Evolutionary conservation across 2,113 vertebrate species (phyloP).

Genomic region (Anoplopoma fimbria): DNA sequence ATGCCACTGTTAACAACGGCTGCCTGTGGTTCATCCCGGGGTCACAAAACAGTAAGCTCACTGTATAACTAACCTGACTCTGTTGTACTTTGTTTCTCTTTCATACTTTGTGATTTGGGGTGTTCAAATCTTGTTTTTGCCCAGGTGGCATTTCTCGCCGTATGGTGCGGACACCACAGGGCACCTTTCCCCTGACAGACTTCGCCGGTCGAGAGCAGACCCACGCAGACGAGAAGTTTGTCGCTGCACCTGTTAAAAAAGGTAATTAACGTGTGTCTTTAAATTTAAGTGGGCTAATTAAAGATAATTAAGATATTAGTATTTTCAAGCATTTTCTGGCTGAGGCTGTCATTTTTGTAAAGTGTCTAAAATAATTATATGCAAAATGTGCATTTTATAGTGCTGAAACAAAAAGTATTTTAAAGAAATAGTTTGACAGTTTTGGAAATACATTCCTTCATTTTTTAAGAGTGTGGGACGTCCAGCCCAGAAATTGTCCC

Average conservation of each 20-base stretch:
- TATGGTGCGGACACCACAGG: conserved; percentile 87
- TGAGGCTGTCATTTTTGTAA: neutral
- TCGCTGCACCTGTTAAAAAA: conserved; percentile 87
- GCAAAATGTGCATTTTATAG: neutral
- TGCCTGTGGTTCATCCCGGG: conserved; percentile 97
- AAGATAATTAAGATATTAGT: neutral
- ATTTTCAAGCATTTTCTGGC: neutral
- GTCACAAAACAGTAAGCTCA: conserved; percentile 89
- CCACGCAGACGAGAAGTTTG: conserved; percentile 83
- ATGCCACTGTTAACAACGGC: conserved; percentile 89
- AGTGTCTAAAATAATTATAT: neutral
- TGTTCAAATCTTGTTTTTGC: neutral
- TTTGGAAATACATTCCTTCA: neutral
- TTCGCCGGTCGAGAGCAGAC: conserved; percentile 87
- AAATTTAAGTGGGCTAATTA: neutral
- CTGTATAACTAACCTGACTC: too few relatives aligned
- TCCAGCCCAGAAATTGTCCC: too few relatives aligned
- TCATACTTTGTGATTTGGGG: neutral
- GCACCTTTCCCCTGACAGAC: conserved; percentile 81
- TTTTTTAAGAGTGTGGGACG: neutral
- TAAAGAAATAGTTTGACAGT: neutral
- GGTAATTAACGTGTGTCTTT: conserved; percentile 78
- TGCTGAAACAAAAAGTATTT: neutral
- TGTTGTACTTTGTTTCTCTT: neutral
- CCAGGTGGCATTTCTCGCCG: conserved; percentile 88